Conservation (phyloP, 2,888 invertebrate species). For the Lasius fuliginosus region DNA sequence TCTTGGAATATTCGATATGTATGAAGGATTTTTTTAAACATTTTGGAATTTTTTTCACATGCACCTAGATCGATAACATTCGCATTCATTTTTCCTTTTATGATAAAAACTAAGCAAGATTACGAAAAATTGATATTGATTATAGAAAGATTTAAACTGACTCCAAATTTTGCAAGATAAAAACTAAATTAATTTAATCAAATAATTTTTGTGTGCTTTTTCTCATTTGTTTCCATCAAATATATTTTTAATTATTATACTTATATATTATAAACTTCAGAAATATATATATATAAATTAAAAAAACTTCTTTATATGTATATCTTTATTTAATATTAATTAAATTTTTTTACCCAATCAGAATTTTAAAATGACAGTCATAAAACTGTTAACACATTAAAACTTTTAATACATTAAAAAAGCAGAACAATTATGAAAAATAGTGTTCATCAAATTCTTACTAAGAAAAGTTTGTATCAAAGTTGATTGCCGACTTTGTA, state of each 20-base stretch:
- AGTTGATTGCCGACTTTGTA: neutral
- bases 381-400: neutral
- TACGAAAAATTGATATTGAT: neutral
- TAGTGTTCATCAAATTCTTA: neutral
- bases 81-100: neutral
- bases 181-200: constrained; percentile 7
- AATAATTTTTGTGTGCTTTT: neutral
- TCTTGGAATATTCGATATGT: neutral
- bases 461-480: neutral
- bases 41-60: neutral
- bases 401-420: too few relatives aligned
- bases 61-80: neutral
- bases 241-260: neutral
- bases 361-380: neutral
- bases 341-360: neutral
- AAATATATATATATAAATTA: neutral
- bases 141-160: neutral
- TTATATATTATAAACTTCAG: neutral
- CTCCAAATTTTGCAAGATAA: neutral
- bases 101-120: neutral
- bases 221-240: neutral
- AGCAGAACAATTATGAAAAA: neutral
- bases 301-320: neutral
- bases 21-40: neutral
- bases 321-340: neutral